These are phyloP conservation scores for Hanleya hanleyi DNA, from an alignment of 2,888 invertebrate species.

Conservation along the genomic window DNA sequence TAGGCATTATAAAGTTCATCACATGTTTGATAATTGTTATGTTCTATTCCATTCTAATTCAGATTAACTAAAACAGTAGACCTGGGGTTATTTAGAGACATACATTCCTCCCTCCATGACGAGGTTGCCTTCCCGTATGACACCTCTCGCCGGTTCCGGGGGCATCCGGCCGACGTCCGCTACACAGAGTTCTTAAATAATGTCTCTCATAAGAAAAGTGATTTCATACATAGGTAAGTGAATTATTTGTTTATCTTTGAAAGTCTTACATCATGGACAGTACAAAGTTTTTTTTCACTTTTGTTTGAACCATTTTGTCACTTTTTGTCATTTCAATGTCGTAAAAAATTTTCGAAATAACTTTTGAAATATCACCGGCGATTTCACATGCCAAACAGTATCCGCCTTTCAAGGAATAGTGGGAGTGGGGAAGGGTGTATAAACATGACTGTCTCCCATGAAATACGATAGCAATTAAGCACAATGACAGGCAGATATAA, in stretches of 20 bases:
- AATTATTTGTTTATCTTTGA: too few species aligned
- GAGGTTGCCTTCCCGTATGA: not conserved
- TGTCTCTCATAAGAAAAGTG: not conserved
- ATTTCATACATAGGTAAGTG: conserved; percentile 11
- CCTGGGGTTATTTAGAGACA: not conserved
- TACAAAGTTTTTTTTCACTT: not conserved
- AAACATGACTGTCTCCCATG: not conserved
- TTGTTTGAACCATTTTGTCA: not conserved
- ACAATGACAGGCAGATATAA: too few species aligned
- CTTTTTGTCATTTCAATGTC: too few species aligned
- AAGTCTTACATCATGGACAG: not conserved
- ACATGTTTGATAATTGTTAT: too few species aligned
- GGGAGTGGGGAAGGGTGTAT: too few species aligned
- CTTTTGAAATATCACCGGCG: too few species aligned
- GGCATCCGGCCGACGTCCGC: not conserved
- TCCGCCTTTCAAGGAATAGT: too few species aligned
- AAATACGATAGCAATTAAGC: not conserved
- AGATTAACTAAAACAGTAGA: not conserved
- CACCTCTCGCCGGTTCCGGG: not conserved
- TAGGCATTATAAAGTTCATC: too few species aligned
- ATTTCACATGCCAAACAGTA: too few species aligned
- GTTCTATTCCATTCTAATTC: too few species aligned
- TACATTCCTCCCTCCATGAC: not conserved
- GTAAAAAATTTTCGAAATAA: too few species aligned
- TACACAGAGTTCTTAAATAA: not conserved